Evolutionary conservation across 2,888 invertebrate species (phyloP), one percentile per base, ranked within the genome.

Genomic region (Tanytarsus gracilentus): DNA sequence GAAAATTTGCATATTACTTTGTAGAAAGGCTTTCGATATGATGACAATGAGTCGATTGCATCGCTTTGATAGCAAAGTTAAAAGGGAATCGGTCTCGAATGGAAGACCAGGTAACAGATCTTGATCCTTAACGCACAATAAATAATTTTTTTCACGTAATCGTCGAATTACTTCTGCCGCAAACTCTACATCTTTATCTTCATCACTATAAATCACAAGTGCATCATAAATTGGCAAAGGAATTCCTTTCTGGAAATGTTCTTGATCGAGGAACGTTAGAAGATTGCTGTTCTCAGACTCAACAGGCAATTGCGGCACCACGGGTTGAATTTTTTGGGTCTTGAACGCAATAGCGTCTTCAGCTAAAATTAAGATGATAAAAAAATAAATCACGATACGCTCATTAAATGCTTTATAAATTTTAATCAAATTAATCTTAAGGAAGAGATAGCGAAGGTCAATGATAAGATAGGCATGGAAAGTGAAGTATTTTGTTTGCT

Each of bases 21-120:
- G 73, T 2, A 88, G 72, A 72, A 92, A 90, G 62, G 81, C 82
- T 0, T 85, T 82, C 0, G 93, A 89, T 64, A 89, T 75, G 61
- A 95, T 80, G 1, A 88, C 82, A 62, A 94, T 81, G 65, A 93
- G 78, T 66, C 86, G 79, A 64, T 82, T 81, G 69, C 94, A 93
- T 26, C 92, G 77, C 66, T 86, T 81, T 3, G 83, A 77, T 67
- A 91, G 87, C 52, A 91, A 75, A 65, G 79, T 78, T 61, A 86
- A 79, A 7, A 90, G 79, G 1, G 85, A 84, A 63, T 83, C 82
- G 68, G 85, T 84, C 67, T 84, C 84, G 62, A 86, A 85, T 52
- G 79, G 76, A 62, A 82, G 74, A 0, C 89, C 89, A 1, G 80
- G 81, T 40, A 86, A 75, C 53, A 91, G 71, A 71, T 87, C 85